Base-by-base conservation (phyloP, 2,888 invertebrate species). In the Rhogogaster chlorosoma region DNA sequence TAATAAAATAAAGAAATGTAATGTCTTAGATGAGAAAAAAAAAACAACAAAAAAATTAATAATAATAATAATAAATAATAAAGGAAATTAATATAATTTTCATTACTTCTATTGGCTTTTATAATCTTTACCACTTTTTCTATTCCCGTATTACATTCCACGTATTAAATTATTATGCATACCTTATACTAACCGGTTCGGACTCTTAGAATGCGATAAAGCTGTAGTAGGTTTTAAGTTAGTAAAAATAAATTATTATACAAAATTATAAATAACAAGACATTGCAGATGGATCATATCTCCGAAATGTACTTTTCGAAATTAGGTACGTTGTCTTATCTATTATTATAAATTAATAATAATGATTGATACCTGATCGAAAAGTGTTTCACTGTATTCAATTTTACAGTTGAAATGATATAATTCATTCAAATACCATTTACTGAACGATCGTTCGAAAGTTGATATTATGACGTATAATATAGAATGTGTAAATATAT, bases 41-140 rank as follows among this genome's bases (percentile, higher is more conserved):
- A 45, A 77, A 77, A 6, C 29, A 18, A 22, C 0, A 12, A 29
- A 75, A 29, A 75, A 26, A 75, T 0, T 7, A 73, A 38, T 5
- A 42, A n/a, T 38, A 36, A 38, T 26, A 64, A 64, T n/a, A 64
- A 64, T 26, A 42, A 42, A 15, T 29, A 75, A 75, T 75, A 49
- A 75, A 75, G 45, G 29, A 75, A 75, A 75, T 75, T 75, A 75
- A 75, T 75, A 75, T 75, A 75, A 75, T 75, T 75, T 75, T 45
- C 75, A 49, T 75, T 75, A 75, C 75, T 49, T 75, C 45, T 75
- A 15, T 75, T 75, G 75, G 9, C 49, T 75, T 75, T 32, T 49
- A 26, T 45, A 26, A 49, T 49, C 0, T 22, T 38, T 42, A 36
- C 18, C 26, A 49, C 15, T 29, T 22, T 29, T 75, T 49, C 18